Evolutionary conservation across 2,888 invertebrate species (phyloP).

Genomic region (Criorhina ranunculi): DNA sequence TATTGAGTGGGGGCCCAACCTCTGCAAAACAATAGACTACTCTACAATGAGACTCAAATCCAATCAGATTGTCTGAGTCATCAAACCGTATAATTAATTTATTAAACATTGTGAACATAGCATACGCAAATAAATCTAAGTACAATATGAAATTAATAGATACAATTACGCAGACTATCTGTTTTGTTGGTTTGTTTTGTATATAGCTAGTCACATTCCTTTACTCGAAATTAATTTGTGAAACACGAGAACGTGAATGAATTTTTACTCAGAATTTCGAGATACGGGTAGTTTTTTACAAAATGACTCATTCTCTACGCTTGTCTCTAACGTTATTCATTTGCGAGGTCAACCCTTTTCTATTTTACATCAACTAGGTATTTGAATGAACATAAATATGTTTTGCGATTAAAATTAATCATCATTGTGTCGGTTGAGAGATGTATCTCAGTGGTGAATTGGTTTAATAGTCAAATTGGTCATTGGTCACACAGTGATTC

Average conservation of each 20-base stretch:
- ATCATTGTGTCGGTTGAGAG: background rate
- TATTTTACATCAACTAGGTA: background rate
- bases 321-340: background rate
- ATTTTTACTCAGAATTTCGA: conserved; percentile 19
- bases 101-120: conserved; percentile 11
- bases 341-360: conserved; percentile 11
- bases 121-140: conserved; percentile 12
- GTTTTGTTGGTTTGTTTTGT: background rate
- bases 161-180: conserved; percentile 12
- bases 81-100: background rate
- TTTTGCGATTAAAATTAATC: conserved; percentile 14
- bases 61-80: conserved; percentile 7
- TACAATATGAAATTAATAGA: background rate
- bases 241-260: conserved; percentile 28
- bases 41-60: background rate
- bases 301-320: conserved; percentile 8
- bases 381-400: too few species aligned
- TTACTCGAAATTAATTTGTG: conserved; percentile 35
- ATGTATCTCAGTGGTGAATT: conserved; percentile 9
- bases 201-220: background rate
- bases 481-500: too few species aligned
- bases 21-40: background rate
- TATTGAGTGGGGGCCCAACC: background rate
- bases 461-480: background rate
- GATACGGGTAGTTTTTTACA: background rate